Conservation (phyloP, 1,140 invertebrate species). For the Aradophagus sp. region DNA sequence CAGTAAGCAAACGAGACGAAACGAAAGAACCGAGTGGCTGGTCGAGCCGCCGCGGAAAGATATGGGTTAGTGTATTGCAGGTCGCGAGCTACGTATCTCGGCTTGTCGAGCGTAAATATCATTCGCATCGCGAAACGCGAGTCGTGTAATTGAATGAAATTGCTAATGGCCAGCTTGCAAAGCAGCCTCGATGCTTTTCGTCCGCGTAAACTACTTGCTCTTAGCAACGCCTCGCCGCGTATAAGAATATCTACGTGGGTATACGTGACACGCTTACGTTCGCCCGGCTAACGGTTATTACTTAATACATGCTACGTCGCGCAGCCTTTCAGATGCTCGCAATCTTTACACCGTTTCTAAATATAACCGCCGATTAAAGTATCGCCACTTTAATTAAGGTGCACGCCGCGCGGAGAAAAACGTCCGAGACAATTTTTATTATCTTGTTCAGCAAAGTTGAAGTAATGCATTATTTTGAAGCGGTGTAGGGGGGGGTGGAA, state of each 20-base stretch:
- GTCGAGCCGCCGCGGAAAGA: constrained; percentile 13
- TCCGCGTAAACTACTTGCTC: constrained; percentile 59
- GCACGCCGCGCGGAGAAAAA: no score
- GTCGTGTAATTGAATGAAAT: constrained; percentile 66
- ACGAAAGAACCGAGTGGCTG: no score
- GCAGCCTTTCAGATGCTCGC: constrained; percentile 45
- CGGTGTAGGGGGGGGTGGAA: no score
- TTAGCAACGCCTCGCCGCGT: constrained; percentile 54
- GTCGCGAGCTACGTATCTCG: constrained; percentile 50
- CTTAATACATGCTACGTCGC: constrained; percentile 49
- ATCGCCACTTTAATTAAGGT: no score
- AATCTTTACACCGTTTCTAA: constrained; percentile 37
- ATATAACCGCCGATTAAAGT: constrained; percentile 44
- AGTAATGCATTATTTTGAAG: no score
- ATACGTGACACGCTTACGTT: constrained; percentile 55
- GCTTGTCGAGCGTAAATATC: constrained; percentile 65
- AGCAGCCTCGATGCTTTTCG: constrained; percentile 58
- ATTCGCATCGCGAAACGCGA: constrained; percentile 62
- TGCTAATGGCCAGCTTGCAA: constrained; percentile 62
- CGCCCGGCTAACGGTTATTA: constrained; percentile 58
- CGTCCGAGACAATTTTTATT: no score
- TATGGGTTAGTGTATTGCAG: constrained; percentile 57
- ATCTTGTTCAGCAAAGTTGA: no score
- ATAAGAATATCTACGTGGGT: constrained; percentile 48
- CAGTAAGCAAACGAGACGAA: no score